These are phyloP conservation scores for Leucosticte australis DNA, from an alignment of 2,113 vertebrate species.

Conservation along the genomic window DNA sequence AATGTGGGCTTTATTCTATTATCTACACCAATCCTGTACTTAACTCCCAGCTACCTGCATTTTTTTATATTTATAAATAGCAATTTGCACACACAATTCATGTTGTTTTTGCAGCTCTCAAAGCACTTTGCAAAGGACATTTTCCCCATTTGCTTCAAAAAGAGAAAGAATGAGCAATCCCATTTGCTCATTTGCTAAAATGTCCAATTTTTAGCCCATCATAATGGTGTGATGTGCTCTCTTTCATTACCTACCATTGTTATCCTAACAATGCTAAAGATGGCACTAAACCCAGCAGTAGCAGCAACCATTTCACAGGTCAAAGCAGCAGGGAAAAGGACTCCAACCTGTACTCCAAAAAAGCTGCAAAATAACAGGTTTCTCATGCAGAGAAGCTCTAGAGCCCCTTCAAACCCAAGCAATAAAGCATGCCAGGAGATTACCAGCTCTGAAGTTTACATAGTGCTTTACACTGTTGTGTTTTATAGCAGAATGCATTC, in stretches of 20 bases:
- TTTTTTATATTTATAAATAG: not conserved
- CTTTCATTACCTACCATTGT: not conserved
- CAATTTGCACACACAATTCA: not conserved
- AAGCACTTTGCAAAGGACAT: not conserved
- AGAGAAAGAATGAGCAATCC: not conserved
- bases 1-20: not conserved
- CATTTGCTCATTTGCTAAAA: constrained; percentile 23
- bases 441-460: not conserved
- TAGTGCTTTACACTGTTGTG: not conserved
- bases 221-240: not conserved
- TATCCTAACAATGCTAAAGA: not conserved
- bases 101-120: not conserved
- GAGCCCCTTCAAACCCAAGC: not conserved
- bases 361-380: not conserved
- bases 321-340: not conserved
- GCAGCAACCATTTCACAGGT: not conserved
- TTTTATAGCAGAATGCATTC: not conserved
- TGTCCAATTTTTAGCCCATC: not conserved
- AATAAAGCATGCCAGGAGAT: not conserved
- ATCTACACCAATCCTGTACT: not conserved
- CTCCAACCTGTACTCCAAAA: not conserved
- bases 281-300: not conserved
- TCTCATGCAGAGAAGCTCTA: not conserved
- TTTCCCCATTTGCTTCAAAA: not conserved
- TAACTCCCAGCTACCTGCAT: not conserved